phyloP scores from a whole-genome alignment of 2,797 vertebrate genomes.

The Sebastes elongatus region DNA sequence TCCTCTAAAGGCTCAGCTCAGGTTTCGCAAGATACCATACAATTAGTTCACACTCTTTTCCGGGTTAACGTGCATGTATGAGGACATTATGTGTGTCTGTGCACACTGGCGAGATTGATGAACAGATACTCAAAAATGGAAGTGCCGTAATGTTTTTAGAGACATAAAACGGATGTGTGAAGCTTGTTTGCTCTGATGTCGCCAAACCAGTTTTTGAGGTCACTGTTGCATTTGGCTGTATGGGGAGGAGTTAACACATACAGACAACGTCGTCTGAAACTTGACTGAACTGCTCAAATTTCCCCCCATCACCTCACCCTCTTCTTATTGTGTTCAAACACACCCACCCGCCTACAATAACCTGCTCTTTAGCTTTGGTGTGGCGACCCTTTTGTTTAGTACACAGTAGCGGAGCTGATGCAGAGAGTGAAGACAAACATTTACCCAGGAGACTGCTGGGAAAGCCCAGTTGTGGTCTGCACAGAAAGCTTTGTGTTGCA shows the following conservation, averaged over 20 bases:
- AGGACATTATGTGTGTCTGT: not conserved
- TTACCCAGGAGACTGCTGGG: constrained; percentile 27
- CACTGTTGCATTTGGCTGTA: constrained; percentile 23
- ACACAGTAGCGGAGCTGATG: constrained; percentile 31
- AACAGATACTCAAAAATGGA: not conserved
- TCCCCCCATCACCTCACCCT: not conserved
- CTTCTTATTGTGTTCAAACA: constrained; percentile 30
- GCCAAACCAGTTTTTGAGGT: constrained; percentile 69
- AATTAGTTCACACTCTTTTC: not conserved
- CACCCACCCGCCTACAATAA: not conserved
- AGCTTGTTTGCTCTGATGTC: constrained; percentile 59
- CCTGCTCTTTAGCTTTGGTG: constrained; percentile 1
- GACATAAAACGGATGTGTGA: constrained; percentile 34
- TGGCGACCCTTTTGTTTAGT: constrained; percentile 60
- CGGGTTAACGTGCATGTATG: not conserved
- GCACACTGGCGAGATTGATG: not conserved
- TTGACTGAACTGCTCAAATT: constrained; percentile 27
- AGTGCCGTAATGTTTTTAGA: constrained; percentile 23
- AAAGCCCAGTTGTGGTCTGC: constrained; percentile 12
- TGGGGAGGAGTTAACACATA: constrained; percentile 45
- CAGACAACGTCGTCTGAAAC: constrained; percentile 1
- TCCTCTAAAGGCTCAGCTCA: constrained; percentile 34
- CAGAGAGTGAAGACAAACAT: constrained; percentile 58
- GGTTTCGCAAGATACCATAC: constrained; percentile 46
- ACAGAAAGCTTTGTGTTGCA: not conserved